Base-by-base conservation (phyloP, 2,797 vertebrate species). In the Microctenopoma stevenorrisi region DNA sequence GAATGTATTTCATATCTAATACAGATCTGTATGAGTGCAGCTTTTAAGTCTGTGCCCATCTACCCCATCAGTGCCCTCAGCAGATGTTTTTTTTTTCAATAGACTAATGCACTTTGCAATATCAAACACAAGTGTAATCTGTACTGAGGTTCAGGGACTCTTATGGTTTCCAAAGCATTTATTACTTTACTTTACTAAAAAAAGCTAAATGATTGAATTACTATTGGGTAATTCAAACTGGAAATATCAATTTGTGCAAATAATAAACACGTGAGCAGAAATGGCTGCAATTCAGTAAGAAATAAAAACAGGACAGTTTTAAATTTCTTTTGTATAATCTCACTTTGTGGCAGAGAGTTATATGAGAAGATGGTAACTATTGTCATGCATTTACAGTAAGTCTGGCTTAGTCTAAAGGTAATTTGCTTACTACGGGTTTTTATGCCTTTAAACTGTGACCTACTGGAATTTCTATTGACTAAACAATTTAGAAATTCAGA, bases 91-190 rank as follows among this genome's bases (percentile, higher is more conserved):
- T 2, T 0, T 9, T 18, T 12, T 16, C 33, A 42, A 16, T 46
- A n/a, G 44, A 68, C 62, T 71, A 65, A 54, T 69, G 71, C 69
- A 42, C 75, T 86, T 73, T 81, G 53, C 46, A 50, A 79, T 79
- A 26, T 80, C 15, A 48, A 75, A 76, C 60, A 78, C 49, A 72
- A 79, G 59, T 74, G 62, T 64, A 78, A 68, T 71, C 58, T 64
- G 56, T 61, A 68, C 61, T 76, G 64, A 66, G 59, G 55, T 72
- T 67, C 59, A 66, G 52, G 50, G 33, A 62, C 62, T 64, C 26
- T 38, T 30, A 7, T 13, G 54, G 78, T 85, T 82, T 68, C 78
- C 72, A 73, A 79, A 83, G 65, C 57, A 73, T 74, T 68, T 74
- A 63, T 56, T 22, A 22, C 22, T 22, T 78, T 70, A 12, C 56